Percentiles rank a stretch among this genome's conserved stretches.
Conservation (phyloP, 2,797 vertebrate genomes). For the Synaphobranchus kaupii region DNA sequence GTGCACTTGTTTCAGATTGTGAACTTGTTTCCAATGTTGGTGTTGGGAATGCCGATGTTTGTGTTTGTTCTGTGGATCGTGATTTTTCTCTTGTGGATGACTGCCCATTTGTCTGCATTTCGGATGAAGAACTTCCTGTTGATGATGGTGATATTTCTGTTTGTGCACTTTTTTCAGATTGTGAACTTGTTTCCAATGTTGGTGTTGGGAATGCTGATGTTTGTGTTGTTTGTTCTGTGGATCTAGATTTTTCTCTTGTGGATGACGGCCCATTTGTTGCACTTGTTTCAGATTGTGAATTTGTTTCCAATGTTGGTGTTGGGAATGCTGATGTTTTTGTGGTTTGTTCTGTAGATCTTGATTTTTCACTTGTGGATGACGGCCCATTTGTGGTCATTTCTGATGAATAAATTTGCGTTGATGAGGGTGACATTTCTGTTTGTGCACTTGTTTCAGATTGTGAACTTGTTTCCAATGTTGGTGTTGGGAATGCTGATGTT, state of each 20-base stretch:
- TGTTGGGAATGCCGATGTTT: not conserved
- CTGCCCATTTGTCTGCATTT: not conserved
- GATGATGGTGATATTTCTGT: not conserved
- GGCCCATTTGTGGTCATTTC: not conserved
- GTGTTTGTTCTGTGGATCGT: not conserved
- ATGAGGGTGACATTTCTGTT: not conserved
- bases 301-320: not conserved
- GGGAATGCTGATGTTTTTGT: not conserved
- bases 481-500: not conserved
- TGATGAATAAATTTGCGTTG: not conserved
- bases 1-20: not conserved
- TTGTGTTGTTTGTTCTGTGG: not conserved
- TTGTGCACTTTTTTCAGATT: not conserved
- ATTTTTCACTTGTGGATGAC: not conserved
- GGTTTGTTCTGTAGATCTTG: not conserved
- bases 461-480: not conserved
- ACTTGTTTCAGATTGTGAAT: not conserved
- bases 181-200: not conserved
- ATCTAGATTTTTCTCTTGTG: not conserved
- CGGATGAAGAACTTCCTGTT: not conserved
- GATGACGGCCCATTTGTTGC: not conserved
- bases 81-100: not conserved
- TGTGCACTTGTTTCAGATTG: not conserved
- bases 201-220: not conserved
- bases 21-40: not conserved